Base-by-base conservation (phyloP, 2,113 vertebrate species). In the Tretioscincus oriximinensis region DNA sequence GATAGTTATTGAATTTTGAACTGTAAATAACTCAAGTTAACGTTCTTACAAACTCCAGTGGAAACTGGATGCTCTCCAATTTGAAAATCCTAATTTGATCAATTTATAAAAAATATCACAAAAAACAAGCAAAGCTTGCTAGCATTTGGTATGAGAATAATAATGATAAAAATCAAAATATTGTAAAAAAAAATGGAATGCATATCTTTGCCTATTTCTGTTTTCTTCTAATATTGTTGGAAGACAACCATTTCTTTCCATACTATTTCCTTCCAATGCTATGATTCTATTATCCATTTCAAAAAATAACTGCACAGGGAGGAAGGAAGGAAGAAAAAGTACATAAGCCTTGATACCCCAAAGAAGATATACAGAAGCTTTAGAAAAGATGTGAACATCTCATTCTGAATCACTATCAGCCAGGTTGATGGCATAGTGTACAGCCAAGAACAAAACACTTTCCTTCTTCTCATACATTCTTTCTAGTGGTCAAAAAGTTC, bases 221-320 rank as follows among this genome's bases (percentile, higher is more conserved):
- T 78, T 70, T 60, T 22, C 54, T 58, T 58, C 54, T 18, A 58
- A 58, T 68, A 61, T 78, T 10, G 20, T 14, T 60, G 51, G 26
- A n/a, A 78, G 68, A 24, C 22, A 78, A 35, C 54, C 28, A 7
- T 54, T 24, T 7, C 7, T 66, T 77, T 67, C 35, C 21, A 35
- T 61, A 47, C 29, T 29, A 51, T 51, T 78, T 47, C 21, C 35
- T 60, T 70, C 89, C 4, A 91, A 88, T 86, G n/a, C 22, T 4
- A 58, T 18, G 18, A 58, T 4, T 18, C 35, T 41, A 41, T 41
- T 41, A 41, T 41, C 35, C 5, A 4, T 41, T 41, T 41, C 14
- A 51, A 51, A 51, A 51, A 51, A 51, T 11, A 51, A 51, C 49
- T 51, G 49, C 12, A 58, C 54, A 58, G 4, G 54, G 18, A 58